These are phyloP conservation scores for Steinernema carpocapsae DNA, from an alignment of 2,888 invertebrate species.

Conservation along the genomic window DNA sequence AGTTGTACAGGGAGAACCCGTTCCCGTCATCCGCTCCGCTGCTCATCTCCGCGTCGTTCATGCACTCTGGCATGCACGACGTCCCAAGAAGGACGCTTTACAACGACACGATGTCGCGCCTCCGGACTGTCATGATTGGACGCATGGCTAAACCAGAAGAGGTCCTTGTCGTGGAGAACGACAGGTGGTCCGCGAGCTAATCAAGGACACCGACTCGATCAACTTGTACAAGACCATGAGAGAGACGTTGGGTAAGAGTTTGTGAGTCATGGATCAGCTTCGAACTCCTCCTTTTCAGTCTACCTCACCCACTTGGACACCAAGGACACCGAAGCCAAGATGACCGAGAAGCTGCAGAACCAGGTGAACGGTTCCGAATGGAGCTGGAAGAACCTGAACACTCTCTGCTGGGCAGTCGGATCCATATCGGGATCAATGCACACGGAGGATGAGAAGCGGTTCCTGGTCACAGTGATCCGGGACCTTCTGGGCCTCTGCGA, in stretches of 20 bases:
- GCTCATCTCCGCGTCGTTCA: conserved; percentile 1
- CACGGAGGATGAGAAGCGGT: conserved; percentile 98
- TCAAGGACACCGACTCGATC: conserved; percentile 99
- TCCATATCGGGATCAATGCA: conserved; percentile 98
- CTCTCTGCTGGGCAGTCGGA: conserved; percentile 99
- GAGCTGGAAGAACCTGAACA: conserved; percentile 99
- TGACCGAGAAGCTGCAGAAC: conserved; percentile 96
- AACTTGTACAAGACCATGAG: conserved; percentile 99
- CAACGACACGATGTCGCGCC: conserved; percentile 70
- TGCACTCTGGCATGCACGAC: conserved; percentile 8
- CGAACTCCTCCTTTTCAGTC: conserved; percentile 73
- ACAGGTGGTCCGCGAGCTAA: conserved; percentile 92
- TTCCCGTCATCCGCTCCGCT: conserved; percentile 70
- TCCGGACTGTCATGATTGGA: conserved; percentile 96
- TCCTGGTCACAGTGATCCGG: conserved; percentile 96
- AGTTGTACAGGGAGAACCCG: conserved; percentile 87
- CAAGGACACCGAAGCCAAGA: conserved; percentile 93
- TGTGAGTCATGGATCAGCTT: not conserved
- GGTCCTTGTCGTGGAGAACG: conserved; percentile 98
- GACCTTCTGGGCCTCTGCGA: conserved; percentile 95
- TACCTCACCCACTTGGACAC: conserved; percentile 98
- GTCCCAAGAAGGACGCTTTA: conserved; percentile 50
- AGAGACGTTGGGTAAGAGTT: conserved; percentile 69
- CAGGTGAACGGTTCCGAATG: conserved; percentile 96
- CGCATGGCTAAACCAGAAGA: conserved; percentile 99